Percentiles rank a stretch among this genome's conserved stretches.
Conservation (phyloP, 2,888 invertebrate species). For the Philopedon plagiatum region DNA sequence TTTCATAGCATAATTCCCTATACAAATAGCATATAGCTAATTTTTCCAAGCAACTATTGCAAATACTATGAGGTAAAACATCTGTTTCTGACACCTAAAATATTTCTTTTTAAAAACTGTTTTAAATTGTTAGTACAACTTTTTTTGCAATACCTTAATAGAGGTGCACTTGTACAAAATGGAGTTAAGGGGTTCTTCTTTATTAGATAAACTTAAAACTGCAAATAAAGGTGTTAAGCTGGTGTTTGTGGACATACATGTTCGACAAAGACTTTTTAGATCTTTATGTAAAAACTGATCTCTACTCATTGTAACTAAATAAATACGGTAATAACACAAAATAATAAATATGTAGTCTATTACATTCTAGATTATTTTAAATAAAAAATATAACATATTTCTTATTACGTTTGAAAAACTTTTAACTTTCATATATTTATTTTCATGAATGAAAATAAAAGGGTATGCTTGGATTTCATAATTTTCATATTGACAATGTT, state of each 20-base stretch:
- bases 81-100: slow-evolving; percentile 57
- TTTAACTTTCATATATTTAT: too few relatives aligned
- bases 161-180: slow-evolving; percentile 57
- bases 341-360: background rate
- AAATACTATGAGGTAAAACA: slow-evolving; percentile 57
- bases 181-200: slow-evolving; percentile 52
- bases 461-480: too few relatives aligned
- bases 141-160: slow-evolving; percentile 57
- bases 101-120: background rate
- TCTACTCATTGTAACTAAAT: background rate
- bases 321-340: background rate
- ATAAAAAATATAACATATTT: too few relatives aligned
- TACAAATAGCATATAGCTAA: slow-evolving; percentile 57
- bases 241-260: slow-evolving; percentile 53
- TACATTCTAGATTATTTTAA: too few relatives aligned
- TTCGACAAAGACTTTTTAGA: slow-evolving; percentile 54
- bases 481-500: too few relatives aligned
- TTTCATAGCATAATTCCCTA: slow-evolving; percentile 57
- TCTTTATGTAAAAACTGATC: slow-evolving; percentile 10
- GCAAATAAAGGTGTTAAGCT: slow-evolving; percentile 56
- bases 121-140: slow-evolving; percentile 4
- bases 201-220: slow-evolving; percentile 46
- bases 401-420: too few relatives aligned
- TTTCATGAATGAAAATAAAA: too few relatives aligned
- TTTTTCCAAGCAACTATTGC: slow-evolving; percentile 57